Base-by-base conservation (phyloP, 2,888 invertebrate species). In the Embidobia sp. region DNA sequence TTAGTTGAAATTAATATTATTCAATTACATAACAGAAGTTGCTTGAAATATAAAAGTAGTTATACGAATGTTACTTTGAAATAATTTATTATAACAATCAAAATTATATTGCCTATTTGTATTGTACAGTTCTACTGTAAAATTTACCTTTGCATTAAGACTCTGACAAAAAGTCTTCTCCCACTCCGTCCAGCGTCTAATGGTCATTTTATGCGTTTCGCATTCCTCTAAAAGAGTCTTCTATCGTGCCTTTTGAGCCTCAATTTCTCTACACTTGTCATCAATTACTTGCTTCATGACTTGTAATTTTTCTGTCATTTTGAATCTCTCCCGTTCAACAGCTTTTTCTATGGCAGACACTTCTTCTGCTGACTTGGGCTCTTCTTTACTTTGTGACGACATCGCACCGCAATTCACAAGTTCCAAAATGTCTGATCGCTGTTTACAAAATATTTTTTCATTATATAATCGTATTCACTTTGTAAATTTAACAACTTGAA, bases 141-240 rank as follows among this genome's bases (percentile, higher is more conserved):
- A n/a, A n/a, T n/a, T 22, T 80, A 84, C 85, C 83, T 85, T 90
- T 61, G 91, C 90, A 55, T 89, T 87, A 0, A 92, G 82, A 80
- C 88, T 88, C 79, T 91, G 91, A 40, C 90, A 89, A 67, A 91
- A 91, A 44, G 91, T 91, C 42, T 91, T 92, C 81, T 94, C 93
- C 0, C 92, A 92, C 82, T 94, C 94, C 0, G 93, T 92, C 31
- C 95, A 90, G 81, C 93, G 92, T 79, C 93, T 92, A 74, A 95
- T 93, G 0, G 93, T 93, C 57, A 92, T 92, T 80, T 94, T 93
- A 81, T 94, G 92, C 85, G 93, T 93, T 76, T 90, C 90, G 81
- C 93, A 93, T 84, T 95, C 94, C 51, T 93, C 91, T 7, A 90
- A 88, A 1, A 95, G 87, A 15, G 91, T 88, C 15, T 90, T 89